A percentile compares a stretch with the other conserved stretches of the same genome.
These are phyloP conservation scores for Denticeps clupeoides DNA, from an alignment of 2,797 vertebrate genomes.

Conservation along the genomic window DNA sequence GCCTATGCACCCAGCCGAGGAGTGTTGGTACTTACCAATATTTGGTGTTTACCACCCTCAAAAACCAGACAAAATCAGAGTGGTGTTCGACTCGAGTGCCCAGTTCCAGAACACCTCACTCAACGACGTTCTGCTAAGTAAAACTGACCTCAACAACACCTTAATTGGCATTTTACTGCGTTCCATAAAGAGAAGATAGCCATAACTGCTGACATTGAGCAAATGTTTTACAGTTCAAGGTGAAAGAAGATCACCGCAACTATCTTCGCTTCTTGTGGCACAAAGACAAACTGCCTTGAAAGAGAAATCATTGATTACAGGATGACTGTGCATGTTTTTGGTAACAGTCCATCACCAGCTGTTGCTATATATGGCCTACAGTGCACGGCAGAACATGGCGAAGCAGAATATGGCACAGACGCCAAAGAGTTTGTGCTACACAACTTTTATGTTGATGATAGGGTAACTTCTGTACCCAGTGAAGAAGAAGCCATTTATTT, in stretches of 20 bases:
- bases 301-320: no score
- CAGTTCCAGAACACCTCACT: not conserved
- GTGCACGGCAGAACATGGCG: no score
- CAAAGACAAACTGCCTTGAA: no score
- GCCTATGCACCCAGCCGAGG: not conserved
- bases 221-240: constrained; percentile 5
- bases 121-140: not conserved
- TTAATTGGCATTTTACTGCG: not conserved
- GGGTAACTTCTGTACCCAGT: not conserved
- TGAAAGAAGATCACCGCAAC: constrained; percentile 1
- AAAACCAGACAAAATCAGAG: not conserved
- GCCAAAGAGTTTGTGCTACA: constrained; percentile 1
- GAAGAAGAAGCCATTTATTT: not conserved
- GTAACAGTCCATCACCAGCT: no score
- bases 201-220: not conserved
- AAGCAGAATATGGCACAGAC: no score
- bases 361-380: no score
- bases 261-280: not conserved
- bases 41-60: not conserved
- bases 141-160: constrained; percentile 2
- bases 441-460: constrained; percentile 11
- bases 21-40: not conserved
- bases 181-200: not conserved
- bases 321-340: no score
- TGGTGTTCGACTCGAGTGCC: not conserved